Evolutionary conservation across 2,797 vertebrate species (phyloP), one percentile per base, ranked within the genome.

Genomic region (Brachymystax lenok): DNA sequence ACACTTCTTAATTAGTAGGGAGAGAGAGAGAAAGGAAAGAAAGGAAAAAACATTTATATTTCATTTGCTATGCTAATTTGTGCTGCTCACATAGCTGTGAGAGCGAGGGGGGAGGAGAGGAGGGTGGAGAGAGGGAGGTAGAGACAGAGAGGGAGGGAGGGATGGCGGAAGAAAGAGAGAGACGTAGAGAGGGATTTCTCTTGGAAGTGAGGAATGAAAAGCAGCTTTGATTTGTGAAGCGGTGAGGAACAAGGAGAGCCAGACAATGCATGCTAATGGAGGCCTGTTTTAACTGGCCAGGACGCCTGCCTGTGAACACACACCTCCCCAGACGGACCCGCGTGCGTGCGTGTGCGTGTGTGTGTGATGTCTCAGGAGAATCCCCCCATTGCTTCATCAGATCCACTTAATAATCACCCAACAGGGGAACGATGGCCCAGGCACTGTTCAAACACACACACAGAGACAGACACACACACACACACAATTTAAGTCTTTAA

Each of bases 1-100:
- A 71, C 68, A 19, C 70, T 14, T 51, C 92, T 92, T 71, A 91
- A 94, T 94, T 93, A 93, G 91, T 88, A 90, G 83, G 90, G 91
- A 87, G 83, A 69, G 83, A 69, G 83, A 88, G 89, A 64, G 30
- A 88, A 92, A 88, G 80, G 88, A 91, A 92, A 89, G 89, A 91
- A 90, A 88, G 87, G 71, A 74, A 59, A 74, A 21, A 67, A 52
- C 64, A 50, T 50, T 21, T 50, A 10, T 66, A 59, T 28, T 19
- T 76, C 50, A 69, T 76, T 33, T 74, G 63, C 59, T 79, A 64
- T 71, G 56, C 52, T 63, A 79, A 74, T 74, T 30, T 69, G 73
- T 79, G 77, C 67, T 70, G 71, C 35, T 63, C 54, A 66, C 71
- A 70, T 72, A 52, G n/a, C 59, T 16, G 59, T 24, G 16, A 51